Evolutionary conservation across 1,140 invertebrate genomes (phyloP), one percentile per base, ranked within the genome.

Genomic region (Trichoplusia ni): DNA sequence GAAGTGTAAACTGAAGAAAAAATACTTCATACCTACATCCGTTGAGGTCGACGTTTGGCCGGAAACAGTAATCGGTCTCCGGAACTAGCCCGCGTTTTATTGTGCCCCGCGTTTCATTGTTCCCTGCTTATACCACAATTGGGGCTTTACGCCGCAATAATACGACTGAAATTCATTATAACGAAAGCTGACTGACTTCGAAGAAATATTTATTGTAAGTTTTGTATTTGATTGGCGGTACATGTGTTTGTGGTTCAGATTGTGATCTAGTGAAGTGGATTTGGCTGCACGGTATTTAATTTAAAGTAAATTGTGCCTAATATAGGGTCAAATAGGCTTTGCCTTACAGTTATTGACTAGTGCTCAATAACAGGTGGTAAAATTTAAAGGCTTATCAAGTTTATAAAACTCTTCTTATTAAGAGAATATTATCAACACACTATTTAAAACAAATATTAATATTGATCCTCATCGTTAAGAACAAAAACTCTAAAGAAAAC

Each of bases 21-120:
- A 56, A 25, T 56, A 56, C 42, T 56, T 56, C 35, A 62, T 62
- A 42, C 33, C 35, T 23, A 51, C 59, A 40, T 62, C 59, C 59
- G 59, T 21, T 14, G 59, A 56, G 53, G 53, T 56, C 53, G 35
- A 16, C 13, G 53, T 23, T 40, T 25, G 46, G 25, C 44, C 58
- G 58, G 58, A 62, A 62, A 56, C 53, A 37, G 53, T 56, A 56
- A 56, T 56, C 53, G 53, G 53, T 23, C 21, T 35, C 33, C 59
- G 59, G 59, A 62, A 51, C 33, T 40, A 18, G 35, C 23, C 46
- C 46, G 33, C 53, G 40, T 44, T 51, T 62, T 51, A 62, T 62
- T 62, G 59, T 51, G 51, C 46, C 23, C 33, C 25, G 21, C 11
- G 27, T 29, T 25, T 47, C 44, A 21, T 47, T 21, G 5, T 27